A percentile compares a stretch with the other conserved stretches of the same genome.
Evolutionary conservation across 37 sponge, comb jelly and placozoan genomes (phyloP).

Genomic region (Bolinopsis microptera): DNA sequence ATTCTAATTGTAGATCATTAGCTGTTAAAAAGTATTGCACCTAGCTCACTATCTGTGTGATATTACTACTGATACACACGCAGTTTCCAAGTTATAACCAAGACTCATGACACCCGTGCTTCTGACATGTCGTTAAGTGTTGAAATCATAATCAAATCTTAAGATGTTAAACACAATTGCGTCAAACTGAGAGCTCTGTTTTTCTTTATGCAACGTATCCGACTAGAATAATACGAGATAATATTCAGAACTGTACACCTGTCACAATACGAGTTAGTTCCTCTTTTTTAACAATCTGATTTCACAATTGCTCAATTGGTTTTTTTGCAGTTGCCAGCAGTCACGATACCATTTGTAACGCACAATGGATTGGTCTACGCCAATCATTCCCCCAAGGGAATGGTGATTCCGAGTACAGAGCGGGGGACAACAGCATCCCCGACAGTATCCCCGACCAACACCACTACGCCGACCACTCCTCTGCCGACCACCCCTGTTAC

Average conservation of each 20-base stretch:
- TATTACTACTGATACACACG: background rate
- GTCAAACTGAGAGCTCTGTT: background rate
- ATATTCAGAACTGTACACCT: background rate
- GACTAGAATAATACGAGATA: background rate
- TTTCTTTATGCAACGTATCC: background rate
- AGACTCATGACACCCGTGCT: background rate
- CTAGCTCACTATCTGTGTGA: too few species aligned
- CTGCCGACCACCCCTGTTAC: constrained; percentile 19
- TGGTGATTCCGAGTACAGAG: background rate
- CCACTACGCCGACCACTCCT: constrained; percentile 33
- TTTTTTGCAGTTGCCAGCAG: constrained; percentile 34
- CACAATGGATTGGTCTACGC: constrained; percentile 32
- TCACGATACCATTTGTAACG: constrained; percentile 39
- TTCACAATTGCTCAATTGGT: background rate
- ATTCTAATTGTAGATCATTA: background rate
- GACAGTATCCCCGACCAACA: background rate
- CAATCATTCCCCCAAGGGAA: background rate
- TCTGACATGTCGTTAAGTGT: constrained; percentile 2
- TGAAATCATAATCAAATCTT: constrained; percentile 47
- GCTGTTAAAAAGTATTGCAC: background rate
- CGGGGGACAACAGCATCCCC: background rate
- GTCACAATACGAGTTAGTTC: background rate
- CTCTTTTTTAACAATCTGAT: constrained; percentile 14
- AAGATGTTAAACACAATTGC: background rate
- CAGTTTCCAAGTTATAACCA: background rate